Percentiles rank a stretch among this genome's conserved stretches.
phyloP scores from a whole-genome alignment of 2,113 vertebrate genomes.

The Delphinus delphis region DNA sequence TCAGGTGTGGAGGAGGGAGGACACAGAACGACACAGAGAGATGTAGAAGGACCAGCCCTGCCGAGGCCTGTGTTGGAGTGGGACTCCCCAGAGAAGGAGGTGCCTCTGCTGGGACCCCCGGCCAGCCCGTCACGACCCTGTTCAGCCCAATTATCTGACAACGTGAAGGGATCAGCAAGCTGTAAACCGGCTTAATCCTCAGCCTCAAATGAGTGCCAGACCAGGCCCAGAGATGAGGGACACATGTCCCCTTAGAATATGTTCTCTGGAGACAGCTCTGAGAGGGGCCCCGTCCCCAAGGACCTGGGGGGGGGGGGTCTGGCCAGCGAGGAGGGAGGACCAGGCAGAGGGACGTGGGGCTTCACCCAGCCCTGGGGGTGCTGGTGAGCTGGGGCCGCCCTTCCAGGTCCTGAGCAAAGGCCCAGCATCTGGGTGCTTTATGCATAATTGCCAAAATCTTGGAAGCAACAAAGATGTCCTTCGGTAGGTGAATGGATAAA shows the following conservation, averaged over 20 bases:
- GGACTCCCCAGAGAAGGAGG: background rate
- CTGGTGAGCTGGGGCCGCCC: background rate
- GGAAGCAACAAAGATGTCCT: background rate
- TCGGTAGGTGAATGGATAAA: background rate
- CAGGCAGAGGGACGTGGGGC: background rate
- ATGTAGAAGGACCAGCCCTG: too few species aligned
- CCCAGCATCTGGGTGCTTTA: background rate
- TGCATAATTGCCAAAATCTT: background rate
- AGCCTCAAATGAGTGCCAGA: background rate
- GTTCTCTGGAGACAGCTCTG: background rate
- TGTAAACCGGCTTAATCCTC: background rate
- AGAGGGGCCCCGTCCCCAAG: background rate
- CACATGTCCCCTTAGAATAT: fast-evolving
- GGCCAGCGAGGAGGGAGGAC: background rate
- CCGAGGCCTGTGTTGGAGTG: background rate
- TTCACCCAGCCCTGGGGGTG: background rate
- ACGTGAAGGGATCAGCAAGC: background rate
- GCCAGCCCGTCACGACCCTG: too few species aligned
- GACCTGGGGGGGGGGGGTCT: fast-evolving
- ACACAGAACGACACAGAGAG: background rate
- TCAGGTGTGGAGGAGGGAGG: background rate
- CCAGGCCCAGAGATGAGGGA: background rate
- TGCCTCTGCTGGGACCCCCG: background rate
- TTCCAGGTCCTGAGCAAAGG: background rate
- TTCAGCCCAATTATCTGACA: background rate